Conservation (phyloP, 1,140 invertebrate genomes). For the Chelonus insularis region DNA sequence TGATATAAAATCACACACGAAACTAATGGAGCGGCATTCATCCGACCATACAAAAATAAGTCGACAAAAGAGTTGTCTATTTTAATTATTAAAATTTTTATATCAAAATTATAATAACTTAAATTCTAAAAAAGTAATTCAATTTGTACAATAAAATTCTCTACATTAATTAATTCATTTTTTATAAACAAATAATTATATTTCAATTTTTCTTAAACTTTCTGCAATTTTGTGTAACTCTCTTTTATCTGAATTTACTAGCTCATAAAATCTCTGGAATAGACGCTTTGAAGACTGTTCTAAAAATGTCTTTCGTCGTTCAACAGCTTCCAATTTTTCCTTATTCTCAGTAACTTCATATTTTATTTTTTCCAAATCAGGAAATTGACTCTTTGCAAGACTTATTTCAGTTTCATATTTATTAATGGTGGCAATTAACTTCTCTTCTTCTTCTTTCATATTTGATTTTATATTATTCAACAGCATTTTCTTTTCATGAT, state of each 20-base stretch:
- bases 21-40: too few relatives aligned
- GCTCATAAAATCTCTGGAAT: conserved; percentile 38
- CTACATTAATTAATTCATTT: too few relatives aligned
- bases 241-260: conserved; percentile 36
- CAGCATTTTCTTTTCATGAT: conserved; percentile 29
- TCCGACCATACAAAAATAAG: too few relatives aligned
- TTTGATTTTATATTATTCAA: conserved; percentile 35
- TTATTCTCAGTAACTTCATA: conserved; percentile 34
- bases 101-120: too few relatives aligned
- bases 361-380: conserved; percentile 17
- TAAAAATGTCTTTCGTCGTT: conserved; percentile 31
- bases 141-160: neutral
- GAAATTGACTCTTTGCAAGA: conserved; percentile 28
- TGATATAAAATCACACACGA: too few relatives aligned
- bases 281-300: conserved; percentile 37
- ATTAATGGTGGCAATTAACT: conserved; percentile 38
- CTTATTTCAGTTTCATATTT: conserved; percentile 34
- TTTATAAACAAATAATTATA: neutral
- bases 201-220: neutral
- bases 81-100: too few relatives aligned
- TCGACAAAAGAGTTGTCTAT: too few relatives aligned
- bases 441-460: conserved; percentile 33
- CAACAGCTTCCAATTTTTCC: conserved; percentile 36
- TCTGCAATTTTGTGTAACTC: conserved; percentile 13
- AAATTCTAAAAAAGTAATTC: neutral